Base-by-base conservation (phyloP, 2,888 invertebrate species). In the Nymphalis c-album region DNA sequence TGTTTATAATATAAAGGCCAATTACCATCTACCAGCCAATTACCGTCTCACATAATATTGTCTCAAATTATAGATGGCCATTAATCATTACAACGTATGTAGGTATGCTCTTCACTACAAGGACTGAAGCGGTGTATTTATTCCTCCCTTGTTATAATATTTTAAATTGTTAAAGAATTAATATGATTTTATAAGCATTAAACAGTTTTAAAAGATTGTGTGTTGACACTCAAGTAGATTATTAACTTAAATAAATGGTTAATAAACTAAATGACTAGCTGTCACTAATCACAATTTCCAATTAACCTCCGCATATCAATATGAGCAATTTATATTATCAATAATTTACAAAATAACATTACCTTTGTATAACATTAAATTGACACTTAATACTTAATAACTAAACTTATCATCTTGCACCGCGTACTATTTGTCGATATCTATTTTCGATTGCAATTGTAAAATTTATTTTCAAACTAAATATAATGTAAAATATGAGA, bases 381-480 rank as follows among this genome's bases (percentile, higher is more conserved):
- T 80, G 78, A 82, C 78, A 75, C 67, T 64, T 63, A 70, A 72
- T 64, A 46, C 47, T 68, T 71, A 65, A 58, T 58, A 16, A 60
- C 63, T 70, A 63, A 85, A 78, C 86, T 85, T 87, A 91, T 91
- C 90, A 91, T 84, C 90, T 90, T 73, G 78, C 76, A 80, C 75
- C 74, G 68, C 78, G 75, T 69, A 73, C 73, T 62, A 79, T 70
- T 60, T 77, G 78, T 79, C 70, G 75, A 68, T 74, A 72, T 72
- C 73, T 73, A 67, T 68, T 60, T 69, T 63, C 72, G 55, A 74
- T 71, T 57, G 71, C 78, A 76, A 67, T 17, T 31, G 31, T 55
- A 31, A 55, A 55, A 55, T 55, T 55, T 55, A 55, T 31, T 31
- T 55, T 55, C 7, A 55, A n/a, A 79, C 72, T 73, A 82, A 75